phyloP scores from a whole-genome alignment of 2,888 invertebrate species.

The Anagyrus pseudococci region DNA sequence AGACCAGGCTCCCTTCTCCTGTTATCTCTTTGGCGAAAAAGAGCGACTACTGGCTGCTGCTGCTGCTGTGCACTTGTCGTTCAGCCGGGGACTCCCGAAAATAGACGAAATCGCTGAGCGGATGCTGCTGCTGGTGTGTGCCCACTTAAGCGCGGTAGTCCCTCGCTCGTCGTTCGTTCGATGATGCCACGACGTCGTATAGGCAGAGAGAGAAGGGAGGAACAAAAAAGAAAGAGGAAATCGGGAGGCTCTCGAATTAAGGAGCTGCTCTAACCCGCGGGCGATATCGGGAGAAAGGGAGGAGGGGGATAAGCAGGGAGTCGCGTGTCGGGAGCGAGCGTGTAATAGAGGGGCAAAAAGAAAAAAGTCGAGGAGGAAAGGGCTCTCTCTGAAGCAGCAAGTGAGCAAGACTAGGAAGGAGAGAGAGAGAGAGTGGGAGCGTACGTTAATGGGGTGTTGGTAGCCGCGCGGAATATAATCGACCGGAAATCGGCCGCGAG shows the following conservation, averaged over 20 bases:
- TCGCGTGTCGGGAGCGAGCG: too few species aligned
- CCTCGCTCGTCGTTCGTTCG: too few species aligned
- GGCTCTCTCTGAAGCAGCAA: background rate
- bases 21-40: background rate
- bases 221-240: conserved; percentile 13
- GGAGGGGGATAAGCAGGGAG: too few species aligned
- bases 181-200: too few species aligned
- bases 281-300: too few species aligned
- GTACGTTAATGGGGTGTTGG: conserved; percentile 36
- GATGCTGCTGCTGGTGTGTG: background rate
- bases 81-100: conserved; percentile 5
- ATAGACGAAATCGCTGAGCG: conserved; percentile 15
- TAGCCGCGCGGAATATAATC: conserved; percentile 36
- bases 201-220: too few species aligned
- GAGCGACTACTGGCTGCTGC: conserved; percentile 13
- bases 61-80: background rate
- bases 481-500: conserved; percentile 35
- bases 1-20: background rate
- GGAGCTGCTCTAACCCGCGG: conserved; percentile 1
- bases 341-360: too few species aligned
- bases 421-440: conserved; percentile 19
- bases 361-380: background rate
- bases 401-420: background rate
- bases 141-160: conserved; percentile 25
- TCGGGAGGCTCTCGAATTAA: conserved; percentile 35